A percentile compares a stretch with the other conserved stretches of the same genome.
Evolutionary conservation across 1,140 invertebrate genomes (phyloP).

Genomic region (Lucilia sericata): DNA sequence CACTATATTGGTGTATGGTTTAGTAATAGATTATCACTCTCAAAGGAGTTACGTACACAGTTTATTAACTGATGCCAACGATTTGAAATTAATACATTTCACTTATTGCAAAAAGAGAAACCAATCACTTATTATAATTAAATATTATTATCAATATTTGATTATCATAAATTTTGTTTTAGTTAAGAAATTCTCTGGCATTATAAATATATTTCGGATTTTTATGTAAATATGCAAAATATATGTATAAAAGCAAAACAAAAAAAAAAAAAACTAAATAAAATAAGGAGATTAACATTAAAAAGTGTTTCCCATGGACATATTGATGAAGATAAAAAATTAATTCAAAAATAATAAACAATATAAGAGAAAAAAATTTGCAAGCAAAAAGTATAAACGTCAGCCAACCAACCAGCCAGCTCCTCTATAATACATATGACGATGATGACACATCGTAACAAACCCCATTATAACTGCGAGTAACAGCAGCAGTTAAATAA

Average conservation of each 20-base stretch:
- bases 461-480: conserved; percentile 8
- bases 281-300: neutral
- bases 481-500: neutral
- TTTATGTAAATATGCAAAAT: neutral
- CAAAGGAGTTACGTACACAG: no score
- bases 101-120: no score
- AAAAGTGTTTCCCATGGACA: conserved; percentile 32
- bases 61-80: neutral
- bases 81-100: neutral
- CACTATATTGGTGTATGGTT: no score
- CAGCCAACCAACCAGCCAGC: conserved; percentile 22
- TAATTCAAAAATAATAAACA: conserved; percentile 13
- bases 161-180: neutral
- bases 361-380: neutral
- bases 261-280: conserved; percentile 12
- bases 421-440: conserved; percentile 6
- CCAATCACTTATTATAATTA: neutral
- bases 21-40: no score
- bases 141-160: neutral
- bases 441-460: conserved; percentile 39
- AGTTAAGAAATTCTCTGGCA: neutral
- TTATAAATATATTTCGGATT: neutral
- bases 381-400: conserved; percentile 32
- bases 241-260: neutral
- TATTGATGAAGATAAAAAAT: neutral